These are phyloP conservation scores for Autographa pulchrina DNA, from an alignment of 2,888 invertebrate species.

Conservation along the genomic window DNA sequence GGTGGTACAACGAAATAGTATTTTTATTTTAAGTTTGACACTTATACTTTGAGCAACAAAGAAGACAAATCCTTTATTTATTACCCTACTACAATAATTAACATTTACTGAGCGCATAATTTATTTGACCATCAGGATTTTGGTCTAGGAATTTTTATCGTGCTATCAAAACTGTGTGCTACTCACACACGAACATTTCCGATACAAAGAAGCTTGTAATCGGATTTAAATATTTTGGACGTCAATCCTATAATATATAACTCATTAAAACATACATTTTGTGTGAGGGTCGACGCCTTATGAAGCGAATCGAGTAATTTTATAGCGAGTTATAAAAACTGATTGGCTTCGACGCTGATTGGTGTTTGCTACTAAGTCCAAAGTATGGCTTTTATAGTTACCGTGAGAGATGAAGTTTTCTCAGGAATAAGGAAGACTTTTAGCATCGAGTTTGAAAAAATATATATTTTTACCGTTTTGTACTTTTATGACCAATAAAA, in stretches of 20 bases:
- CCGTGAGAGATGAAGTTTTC: conserved; percentile 17
- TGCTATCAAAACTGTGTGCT: conserved; percentile 36
- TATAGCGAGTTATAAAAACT: conserved; percentile 74
- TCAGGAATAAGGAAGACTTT: neutral
- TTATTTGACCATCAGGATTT: conserved; percentile 40
- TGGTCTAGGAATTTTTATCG: conserved; percentile 52
- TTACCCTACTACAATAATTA: conserved; percentile 35
- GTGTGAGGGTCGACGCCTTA: conserved; percentile 68
- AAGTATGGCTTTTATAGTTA: conserved; percentile 24
- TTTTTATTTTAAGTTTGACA: conserved; percentile 12
- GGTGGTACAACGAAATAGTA: conserved; percentile 35
- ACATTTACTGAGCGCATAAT: conserved; percentile 47
- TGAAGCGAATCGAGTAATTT: conserved; percentile 70
- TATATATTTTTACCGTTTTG: neutral
- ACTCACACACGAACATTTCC: conserved; percentile 50
- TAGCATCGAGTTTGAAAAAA: no score
- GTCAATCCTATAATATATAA: conserved; percentile 72
- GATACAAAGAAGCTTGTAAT: conserved; percentile 54
- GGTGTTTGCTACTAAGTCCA: conserved; percentile 53
- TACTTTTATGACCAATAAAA: neutral
- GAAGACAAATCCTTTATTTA: conserved; percentile 44
- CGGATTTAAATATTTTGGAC: conserved; percentile 65
- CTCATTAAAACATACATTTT: conserved; percentile 66
- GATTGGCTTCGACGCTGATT: conserved; percentile 56
- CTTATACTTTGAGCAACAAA: conserved; percentile 5